Evolutionary conservation across 2,113 vertebrate species (phyloP).

Genomic region (Embiotoca jacksoni): DNA sequence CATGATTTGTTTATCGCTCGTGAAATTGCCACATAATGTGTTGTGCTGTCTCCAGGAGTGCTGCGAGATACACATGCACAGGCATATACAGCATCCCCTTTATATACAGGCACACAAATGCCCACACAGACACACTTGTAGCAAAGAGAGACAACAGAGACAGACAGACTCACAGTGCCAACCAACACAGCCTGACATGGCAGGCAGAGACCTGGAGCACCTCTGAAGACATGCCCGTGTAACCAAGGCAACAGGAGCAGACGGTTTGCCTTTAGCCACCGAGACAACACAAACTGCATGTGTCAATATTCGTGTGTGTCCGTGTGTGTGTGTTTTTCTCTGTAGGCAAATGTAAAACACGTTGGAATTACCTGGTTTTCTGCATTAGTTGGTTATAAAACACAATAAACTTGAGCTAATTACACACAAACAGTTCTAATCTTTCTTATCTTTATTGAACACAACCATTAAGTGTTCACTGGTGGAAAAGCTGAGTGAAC

Average conservation of each 20-base stretch:
- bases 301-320: slow-evolving; percentile 44
- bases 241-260: slow-evolving; percentile 81
- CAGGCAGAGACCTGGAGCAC: slow-evolving; percentile 58
- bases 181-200: slow-evolving; percentile 33
- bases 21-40: slow-evolving; percentile 40
- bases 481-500: neutral
- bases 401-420: neutral
- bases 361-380: neutral
- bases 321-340: slow-evolving; percentile 20
- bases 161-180: slow-evolving; percentile 1
- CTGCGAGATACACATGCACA: neutral
- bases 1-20: slow-evolving; percentile 19
- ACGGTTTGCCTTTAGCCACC: slow-evolving; percentile 61
- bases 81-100: neutral
- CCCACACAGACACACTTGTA: neutral
- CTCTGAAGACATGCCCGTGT: slow-evolving; percentile 77
- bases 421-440: neutral
- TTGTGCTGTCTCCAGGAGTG: neutral
- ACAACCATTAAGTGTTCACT: no score
- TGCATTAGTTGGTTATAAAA: neutral
- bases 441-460: no score
- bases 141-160: neutral
- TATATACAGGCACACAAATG: neutral
- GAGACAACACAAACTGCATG: slow-evolving; percentile 58
- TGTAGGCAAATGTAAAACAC: no score